Evolutionary conservation across 1,140 invertebrate species (phyloP), one percentile per base, ranked within the genome.

Genomic region (Drosophila arizonae): DNA sequence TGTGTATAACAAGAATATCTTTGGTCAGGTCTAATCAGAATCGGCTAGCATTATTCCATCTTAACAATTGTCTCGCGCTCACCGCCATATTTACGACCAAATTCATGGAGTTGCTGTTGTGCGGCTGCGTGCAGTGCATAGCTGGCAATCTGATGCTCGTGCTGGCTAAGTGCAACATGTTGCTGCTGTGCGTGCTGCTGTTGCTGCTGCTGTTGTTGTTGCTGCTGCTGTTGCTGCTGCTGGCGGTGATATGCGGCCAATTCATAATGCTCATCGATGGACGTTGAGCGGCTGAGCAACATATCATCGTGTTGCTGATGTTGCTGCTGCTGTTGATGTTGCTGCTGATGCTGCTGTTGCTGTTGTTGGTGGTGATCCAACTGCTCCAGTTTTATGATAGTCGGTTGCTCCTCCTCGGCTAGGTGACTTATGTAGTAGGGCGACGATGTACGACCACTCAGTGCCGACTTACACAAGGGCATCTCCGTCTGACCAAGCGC

Each of bases 31-130:
- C 24, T 64, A 30, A 21, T 67, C 8, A 24, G 11, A 4, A 52
- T 62, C 28, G 13, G 3, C 21, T 55, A 36, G 8, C 43, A 11
- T 48, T 76, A 91, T 56, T 91, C 90, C 86, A 91, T 90, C 77
- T 91, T 91, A 33, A 91, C 90, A 55, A 91, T 77, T 30, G 85
- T 76, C 21, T 90, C 88, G 33, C 90, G 79, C 52, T 91, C 88
- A 51, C 76, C 77, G 43, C 67, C 77, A 41, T 72, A 86, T 71
- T 91, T 91, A 5, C 90, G 74, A 8, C 76, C 82, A 24, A 87
- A 81, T 36, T 90, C 88, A 17, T 90, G 79, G 50, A 89, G 51
- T 68, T 88, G 78, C 63, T 82, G 77, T 28, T 79, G 79, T 33
- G 76, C 73, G n/a, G 71, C 76, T 9, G 70, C 78, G 17, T 81